Percentiles rank a stretch among this genome's conserved stretches.
These are phyloP conservation scores for Origma solitaria DNA, from an alignment of 2,113 vertebrate species.

Conservation along the genomic window DNA sequence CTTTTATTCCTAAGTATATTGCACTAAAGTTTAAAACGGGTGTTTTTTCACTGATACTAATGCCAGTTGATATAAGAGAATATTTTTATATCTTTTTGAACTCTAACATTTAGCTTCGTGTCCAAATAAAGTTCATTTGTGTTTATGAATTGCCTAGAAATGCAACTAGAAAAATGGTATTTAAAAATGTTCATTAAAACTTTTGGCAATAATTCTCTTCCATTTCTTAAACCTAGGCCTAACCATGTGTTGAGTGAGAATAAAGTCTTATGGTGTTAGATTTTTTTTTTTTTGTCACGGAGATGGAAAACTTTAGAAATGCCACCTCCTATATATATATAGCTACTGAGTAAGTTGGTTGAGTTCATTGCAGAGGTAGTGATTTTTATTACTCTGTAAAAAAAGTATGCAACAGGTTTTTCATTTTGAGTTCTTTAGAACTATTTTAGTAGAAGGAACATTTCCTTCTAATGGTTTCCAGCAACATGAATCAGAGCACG, in stretches of 20 bases:
- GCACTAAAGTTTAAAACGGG: not conserved
- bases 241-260: not conserved
- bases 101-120: not conserved
- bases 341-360: not conserved
- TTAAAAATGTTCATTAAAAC: not conserved
- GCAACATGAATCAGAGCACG: rapidly evolving
- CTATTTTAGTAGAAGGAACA: not conserved
- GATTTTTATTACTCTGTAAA: not conserved
- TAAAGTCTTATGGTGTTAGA: not conserved
- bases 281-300: not conserved
- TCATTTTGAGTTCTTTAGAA: not conserved
- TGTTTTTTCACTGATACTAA: not conserved
- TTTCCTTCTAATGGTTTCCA: not conserved
- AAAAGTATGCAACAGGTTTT: not conserved
- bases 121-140: not conserved
- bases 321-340: not conserved
- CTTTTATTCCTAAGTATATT: not conserved
- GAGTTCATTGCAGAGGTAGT: not conserved
- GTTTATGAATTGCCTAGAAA: not conserved
- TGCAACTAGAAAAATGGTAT: not conserved
- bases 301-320: not conserved
- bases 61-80: not conserved
- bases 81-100: not conserved
- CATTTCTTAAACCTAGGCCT: not conserved
- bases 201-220: not conserved